phyloP scores from a whole-genome alignment of 2,113 vertebrate species.

The Calidris pugnax region DNA sequence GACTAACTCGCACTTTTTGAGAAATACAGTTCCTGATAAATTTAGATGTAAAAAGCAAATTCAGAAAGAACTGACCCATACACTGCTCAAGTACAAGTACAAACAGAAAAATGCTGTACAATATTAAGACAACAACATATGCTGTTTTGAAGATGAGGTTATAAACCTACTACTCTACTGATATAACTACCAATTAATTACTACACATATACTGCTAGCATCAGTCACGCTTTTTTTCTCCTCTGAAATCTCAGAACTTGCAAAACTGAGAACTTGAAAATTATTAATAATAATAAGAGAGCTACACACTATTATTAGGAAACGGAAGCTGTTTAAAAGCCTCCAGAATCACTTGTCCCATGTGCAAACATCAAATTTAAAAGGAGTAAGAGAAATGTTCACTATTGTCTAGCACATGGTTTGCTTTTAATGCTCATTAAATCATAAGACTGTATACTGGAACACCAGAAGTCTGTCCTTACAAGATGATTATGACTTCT shows the following conservation, averaged over 20 bases:
- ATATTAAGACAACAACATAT: not conserved
- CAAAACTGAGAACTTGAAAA: not conserved
- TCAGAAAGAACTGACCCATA: not conserved
- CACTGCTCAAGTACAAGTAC: not conserved
- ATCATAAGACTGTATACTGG: not conserved
- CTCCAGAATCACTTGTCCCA: not conserved
- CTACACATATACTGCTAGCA: not conserved
- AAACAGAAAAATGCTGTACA: not conserved
- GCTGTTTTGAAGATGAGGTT: not conserved
- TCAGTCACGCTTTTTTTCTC: not conserved
- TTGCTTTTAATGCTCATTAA: not conserved
- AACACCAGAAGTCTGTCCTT: not conserved
- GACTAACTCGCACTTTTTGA: not conserved
- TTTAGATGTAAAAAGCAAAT: not conserved
- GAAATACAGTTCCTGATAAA: not conserved
- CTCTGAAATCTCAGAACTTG: not conserved
- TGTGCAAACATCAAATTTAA: not conserved
- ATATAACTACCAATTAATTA: not conserved
- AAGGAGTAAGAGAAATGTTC: not conserved
- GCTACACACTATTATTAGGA: not conserved
- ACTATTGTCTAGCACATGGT: not conserved
- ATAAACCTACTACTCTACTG: not conserved
- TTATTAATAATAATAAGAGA: not conserved
- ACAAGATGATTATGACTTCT: not conserved
- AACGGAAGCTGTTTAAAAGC: not conserved